phyloP scores from a whole-genome alignment of 2,113 vertebrate species.

The Morone saxatilis region DNA sequence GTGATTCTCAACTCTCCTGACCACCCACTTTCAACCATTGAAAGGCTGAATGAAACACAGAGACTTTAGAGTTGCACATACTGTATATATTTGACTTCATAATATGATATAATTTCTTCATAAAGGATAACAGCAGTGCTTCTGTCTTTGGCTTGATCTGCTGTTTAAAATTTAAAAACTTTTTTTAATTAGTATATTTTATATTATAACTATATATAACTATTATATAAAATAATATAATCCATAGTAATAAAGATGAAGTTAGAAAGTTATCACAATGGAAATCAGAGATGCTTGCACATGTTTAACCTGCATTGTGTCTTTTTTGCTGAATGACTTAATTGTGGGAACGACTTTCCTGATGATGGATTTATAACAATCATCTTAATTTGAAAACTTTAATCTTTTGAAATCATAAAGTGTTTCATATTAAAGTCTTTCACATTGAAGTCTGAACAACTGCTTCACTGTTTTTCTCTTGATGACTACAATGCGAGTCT shows the following conservation, averaged over 20 bases:
- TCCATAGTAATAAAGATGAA: too few species aligned
- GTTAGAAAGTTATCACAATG: too few species aligned
- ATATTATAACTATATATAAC: not conserved
- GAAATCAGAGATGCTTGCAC: too few species aligned
- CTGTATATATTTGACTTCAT: too few species aligned
- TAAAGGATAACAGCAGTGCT: not conserved
- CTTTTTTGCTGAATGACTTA: too few species aligned
- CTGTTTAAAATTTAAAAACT: too few species aligned
- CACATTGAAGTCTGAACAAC: not conserved
- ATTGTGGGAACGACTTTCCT: too few species aligned
- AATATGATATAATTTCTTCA: too few species aligned
- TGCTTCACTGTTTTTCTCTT: not conserved
- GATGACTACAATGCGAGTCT: not conserved
- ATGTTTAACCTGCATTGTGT: too few species aligned
- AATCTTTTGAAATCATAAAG: not conserved
- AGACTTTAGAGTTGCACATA: not conserved
- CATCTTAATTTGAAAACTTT: not conserved
- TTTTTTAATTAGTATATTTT: not conserved
- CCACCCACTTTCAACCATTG: not conserved
- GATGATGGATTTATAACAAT: not conserved
- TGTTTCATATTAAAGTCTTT: not conserved
- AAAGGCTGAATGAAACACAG: not conserved
- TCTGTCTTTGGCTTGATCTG: not conserved
- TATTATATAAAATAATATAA: too few species aligned
- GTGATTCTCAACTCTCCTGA: not conserved